These are phyloP conservation scores for Vidua chalybeata DNA, from an alignment of 2,113 vertebrate species.

Conservation along the genomic window DNA sequence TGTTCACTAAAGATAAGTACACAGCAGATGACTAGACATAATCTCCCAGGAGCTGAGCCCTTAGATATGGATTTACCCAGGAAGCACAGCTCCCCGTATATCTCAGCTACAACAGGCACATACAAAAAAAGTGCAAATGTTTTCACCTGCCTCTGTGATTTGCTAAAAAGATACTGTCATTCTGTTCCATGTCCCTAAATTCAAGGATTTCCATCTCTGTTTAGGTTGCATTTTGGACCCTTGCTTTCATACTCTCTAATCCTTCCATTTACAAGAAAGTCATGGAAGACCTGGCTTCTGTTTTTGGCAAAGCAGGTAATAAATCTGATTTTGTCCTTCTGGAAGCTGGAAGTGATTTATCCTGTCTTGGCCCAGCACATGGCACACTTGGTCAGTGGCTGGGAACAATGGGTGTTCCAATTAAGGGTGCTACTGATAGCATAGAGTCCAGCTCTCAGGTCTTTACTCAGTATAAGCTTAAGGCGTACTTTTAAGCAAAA, in stretches of 20 bases:
- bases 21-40: not conserved
- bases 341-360: not conserved
- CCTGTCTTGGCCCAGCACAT: not conserved
- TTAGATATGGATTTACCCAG: not conserved
- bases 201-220: constrained; percentile 19
- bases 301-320: constrained; percentile 77
- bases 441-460: not conserved
- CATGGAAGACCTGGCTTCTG: constrained; percentile 72
- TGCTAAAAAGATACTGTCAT: not conserved
- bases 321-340: not conserved
- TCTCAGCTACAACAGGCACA: not conserved
- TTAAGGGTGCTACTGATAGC: not conserved
- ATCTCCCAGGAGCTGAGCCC: not conserved
- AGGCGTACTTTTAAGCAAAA: not conserved
- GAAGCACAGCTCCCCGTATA: not conserved
- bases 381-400: not conserved
- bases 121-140: not conserved
- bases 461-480: not conserved
- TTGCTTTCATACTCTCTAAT: constrained; percentile 77
- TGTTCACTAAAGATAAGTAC: not conserved
- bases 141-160: not conserved
- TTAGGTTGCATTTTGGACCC: constrained; percentile 81
- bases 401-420: not conserved
- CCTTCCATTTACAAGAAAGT: constrained; percentile 69
- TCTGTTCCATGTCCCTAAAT: not conserved